These are phyloP conservation scores for Drosophila melanosoma DNA, from an alignment of 2,888 invertebrate species.

Conservation along the genomic window DNA sequence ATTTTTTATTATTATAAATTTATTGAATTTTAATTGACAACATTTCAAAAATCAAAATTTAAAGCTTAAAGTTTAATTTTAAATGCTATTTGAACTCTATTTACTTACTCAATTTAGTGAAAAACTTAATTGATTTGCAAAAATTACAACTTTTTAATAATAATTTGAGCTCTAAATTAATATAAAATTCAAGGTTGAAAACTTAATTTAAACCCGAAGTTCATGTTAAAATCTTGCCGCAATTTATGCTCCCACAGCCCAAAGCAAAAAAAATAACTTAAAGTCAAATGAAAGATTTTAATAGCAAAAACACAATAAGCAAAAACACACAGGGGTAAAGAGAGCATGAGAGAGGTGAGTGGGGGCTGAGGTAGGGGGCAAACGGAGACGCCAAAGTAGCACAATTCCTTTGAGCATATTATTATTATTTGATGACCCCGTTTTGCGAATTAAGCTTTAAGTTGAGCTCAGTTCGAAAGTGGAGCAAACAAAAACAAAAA, in stretches of 20 bases:
- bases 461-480: conserved; percentile 17
- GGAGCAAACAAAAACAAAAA: conserved; percentile 1
- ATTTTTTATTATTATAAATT: too few species aligned
- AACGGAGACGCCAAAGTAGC: conserved; percentile 25
- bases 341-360: neutral
- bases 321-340: neutral
- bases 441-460: conserved; percentile 32
- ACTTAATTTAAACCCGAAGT: neutral
- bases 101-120: neutral
- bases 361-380: too few species aligned
- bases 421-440: conserved; percentile 35
- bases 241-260: neutral
- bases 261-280: neutral
- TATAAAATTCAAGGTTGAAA: neutral
- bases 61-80: too few species aligned
- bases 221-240: neutral
- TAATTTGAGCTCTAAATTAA: neutral
- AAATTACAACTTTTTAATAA: neutral
- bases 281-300: neutral
- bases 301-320: conserved; percentile 6
- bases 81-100: neutral
- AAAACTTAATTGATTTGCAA: neutral
- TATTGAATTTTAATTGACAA: too few species aligned
- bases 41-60: too few species aligned
- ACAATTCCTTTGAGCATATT: conserved; percentile 36